Base-by-base conservation (phyloP, 2,113 vertebrate species). In the Mus pahari region DNA sequence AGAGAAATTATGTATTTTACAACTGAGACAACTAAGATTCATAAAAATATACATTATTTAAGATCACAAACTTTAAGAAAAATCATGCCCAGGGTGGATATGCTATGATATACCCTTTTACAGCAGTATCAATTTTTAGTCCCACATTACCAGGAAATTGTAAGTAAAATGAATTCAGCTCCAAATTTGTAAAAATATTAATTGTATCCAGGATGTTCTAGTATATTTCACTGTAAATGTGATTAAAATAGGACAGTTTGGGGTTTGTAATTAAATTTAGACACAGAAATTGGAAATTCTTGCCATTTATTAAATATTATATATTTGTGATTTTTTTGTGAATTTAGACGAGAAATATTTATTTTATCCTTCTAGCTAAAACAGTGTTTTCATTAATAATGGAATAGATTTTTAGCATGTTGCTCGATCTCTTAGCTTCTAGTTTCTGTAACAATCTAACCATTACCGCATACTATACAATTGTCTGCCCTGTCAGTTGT, bases 161-260 rank as follows among this genome's bases (percentile, higher is more conserved):
- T 36, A 83, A 42, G 62, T 86, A 79, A 5, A 81, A 77, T 94
- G 75, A 75, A 92, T 16, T 71, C 50, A 84, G 3, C 74, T 96
- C 58, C 93, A 90, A 94, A 90, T 24, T 87, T 73, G 60, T 73
- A 64, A 90, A 50, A 42, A 90, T 78, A 33, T 96, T 78, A 82
- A 93, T 96, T 96, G 84, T 94, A 75, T 95, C 78, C 74, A 96
- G 48, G 6, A 50, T 92, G 0, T 55, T 96, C 42, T 95, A 71
- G 84, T 77, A 75, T 92, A 97, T 98, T 97, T 90, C 16, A 84
- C 88, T 95, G 26, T 86, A 64, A 95, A 7, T 96, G 9, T 93
- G 20, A 36, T 96, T 81, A 48, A 97, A 97, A 97, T 92, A 42
- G 4, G 31, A 0, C 90, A 50, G 42, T 97, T 98, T 97, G 62